These are phyloP conservation scores for Scaptomyza pallida DNA, from an alignment of 1,140 invertebrate species.

Conservation along the genomic window DNA sequence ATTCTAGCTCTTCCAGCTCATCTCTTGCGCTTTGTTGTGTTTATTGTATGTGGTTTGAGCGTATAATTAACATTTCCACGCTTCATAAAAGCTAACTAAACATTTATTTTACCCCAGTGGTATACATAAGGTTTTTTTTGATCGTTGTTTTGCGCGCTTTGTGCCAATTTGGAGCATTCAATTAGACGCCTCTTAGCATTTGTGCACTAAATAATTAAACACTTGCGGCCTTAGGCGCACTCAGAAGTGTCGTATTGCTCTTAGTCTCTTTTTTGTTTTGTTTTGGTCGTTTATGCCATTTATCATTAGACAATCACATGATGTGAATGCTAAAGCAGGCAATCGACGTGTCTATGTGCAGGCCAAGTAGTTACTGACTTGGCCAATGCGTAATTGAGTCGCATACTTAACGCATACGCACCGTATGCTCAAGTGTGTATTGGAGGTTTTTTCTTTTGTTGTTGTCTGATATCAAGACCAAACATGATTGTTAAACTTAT, in stretches of 20 bases:
- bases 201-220: conserved; percentile 41
- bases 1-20: conserved; percentile 6
- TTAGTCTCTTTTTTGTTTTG: too few relatives aligned
- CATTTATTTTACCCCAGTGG: conserved; percentile 4
- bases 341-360: conserved; percentile 42
- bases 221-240: conserved; percentile 32
- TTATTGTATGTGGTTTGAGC: conserved; percentile 33
- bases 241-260: too few relatives aligned
- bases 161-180: conserved; percentile 30
- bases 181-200: conserved; percentile 36
- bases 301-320: conserved; percentile 65
- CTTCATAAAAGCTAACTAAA: conserved; percentile 9
- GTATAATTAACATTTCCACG: conserved; percentile 26
- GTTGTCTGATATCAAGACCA: not conserved
- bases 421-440: not conserved
- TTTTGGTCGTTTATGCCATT: conserved; percentile 60
- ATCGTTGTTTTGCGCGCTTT: not conserved
- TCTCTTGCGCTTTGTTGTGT: not conserved
- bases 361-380: conserved; percentile 22
- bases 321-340: conserved; percentile 64
- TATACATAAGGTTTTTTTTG: conserved; percentile 22
- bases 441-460: not conserved
- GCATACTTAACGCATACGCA: conserved; percentile 22
- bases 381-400: conserved; percentile 22
- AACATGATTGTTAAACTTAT: conserved; percentile 4